Evolutionary conservation across 1,140 invertebrate species (phyloP).

Genomic region (Probaryconus sp.): DNA sequence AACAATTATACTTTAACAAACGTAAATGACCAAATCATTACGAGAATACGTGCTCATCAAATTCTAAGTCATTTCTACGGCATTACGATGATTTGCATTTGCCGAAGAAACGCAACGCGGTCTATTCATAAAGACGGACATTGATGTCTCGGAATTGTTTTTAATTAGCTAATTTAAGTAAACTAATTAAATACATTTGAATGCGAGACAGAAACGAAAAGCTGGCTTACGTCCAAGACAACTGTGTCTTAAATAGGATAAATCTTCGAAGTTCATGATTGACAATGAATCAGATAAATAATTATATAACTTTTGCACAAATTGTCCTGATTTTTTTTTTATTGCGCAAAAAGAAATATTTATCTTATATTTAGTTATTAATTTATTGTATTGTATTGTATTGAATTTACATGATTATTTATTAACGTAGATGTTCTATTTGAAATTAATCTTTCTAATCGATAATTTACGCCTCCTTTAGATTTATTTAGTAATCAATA

Average conservation of each 20-base stretch:
- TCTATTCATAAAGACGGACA: conserved; percentile 30
- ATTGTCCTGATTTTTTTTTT: conserved; percentile 18
- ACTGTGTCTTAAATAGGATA: conserved; percentile 48
- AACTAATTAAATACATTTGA: conserved; percentile 41
- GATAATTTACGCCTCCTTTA: too few relatives aligned
- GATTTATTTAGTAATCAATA: too few relatives aligned
- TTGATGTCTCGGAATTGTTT: conserved; percentile 37
- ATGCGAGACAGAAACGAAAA: conserved; percentile 46
- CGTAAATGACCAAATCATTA: conserved; percentile 30
- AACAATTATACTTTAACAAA: conserved; percentile 39
- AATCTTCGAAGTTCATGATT: conserved; percentile 46
- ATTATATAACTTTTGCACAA: conserved; percentile 42
- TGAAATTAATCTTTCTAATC: too few relatives aligned
- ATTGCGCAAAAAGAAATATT: not conserved
- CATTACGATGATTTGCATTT: conserved; percentile 40
- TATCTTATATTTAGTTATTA: not conserved
- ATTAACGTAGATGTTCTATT: too few relatives aligned
- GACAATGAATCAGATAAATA: conserved; percentile 51
- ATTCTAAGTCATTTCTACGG: conserved; percentile 31
- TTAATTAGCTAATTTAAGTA: conserved; percentile 38
- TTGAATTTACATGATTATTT: too few relatives aligned
- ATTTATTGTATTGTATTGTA: conserved; percentile 21
- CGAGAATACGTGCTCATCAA: conserved; percentile 12
- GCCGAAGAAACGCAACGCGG: conserved; percentile 24
- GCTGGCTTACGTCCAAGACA: conserved; percentile 66